These are phyloP conservation scores for Zaprionus capensis DNA, from an alignment of 1,140 invertebrate genomes.

Conservation along the genomic window DNA sequence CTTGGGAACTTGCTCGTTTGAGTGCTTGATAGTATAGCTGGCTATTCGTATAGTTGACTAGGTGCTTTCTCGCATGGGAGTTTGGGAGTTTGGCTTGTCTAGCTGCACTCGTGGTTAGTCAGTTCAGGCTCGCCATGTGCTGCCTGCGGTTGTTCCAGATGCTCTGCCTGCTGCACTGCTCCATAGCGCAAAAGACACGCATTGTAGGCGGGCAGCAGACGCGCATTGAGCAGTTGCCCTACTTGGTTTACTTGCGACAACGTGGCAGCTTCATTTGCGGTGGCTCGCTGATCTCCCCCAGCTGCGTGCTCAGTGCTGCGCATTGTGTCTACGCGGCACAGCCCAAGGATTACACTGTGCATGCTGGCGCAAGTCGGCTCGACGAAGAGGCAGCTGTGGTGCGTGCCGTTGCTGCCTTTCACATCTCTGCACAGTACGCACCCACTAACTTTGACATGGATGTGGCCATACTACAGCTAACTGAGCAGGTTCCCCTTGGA, in stretches of 20 bases:
- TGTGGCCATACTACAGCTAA: conserved; percentile 65
- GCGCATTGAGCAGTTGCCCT: conserved; percentile 60
- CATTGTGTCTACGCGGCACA: conserved; percentile 63
- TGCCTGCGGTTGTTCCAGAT: neutral
- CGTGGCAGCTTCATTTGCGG: conserved; percentile 64
- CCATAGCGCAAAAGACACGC: conserved; percentile 26
- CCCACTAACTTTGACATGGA: conserved; percentile 74
- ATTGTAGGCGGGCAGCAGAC: conserved; percentile 71
- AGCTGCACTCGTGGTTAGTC: too few species aligned
- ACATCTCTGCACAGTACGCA: conserved; percentile 45
- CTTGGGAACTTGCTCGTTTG: neutral
- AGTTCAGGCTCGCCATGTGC: neutral
- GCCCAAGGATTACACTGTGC: conserved; percentile 52
- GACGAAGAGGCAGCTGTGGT: conserved; percentile 45
- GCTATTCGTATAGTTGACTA: too few species aligned
- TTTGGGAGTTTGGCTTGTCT: neutral
- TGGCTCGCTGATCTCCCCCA: conserved; percentile 61
- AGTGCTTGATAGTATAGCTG: too few species aligned
- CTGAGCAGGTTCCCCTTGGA: conserved; percentile 23
- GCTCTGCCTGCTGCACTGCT: conserved; percentile 20
- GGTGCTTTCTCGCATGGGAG: too few species aligned
- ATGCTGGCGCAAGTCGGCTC: conserved; percentile 68
- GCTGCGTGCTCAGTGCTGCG: conserved; percentile 68
- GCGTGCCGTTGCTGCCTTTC: conserved; percentile 45
- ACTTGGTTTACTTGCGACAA: conserved; percentile 64